These are phyloP conservation scores for Oedothorax gibbosus DNA, from an alignment of 1,140 invertebrate genomes.

Conservation along the genomic window DNA sequence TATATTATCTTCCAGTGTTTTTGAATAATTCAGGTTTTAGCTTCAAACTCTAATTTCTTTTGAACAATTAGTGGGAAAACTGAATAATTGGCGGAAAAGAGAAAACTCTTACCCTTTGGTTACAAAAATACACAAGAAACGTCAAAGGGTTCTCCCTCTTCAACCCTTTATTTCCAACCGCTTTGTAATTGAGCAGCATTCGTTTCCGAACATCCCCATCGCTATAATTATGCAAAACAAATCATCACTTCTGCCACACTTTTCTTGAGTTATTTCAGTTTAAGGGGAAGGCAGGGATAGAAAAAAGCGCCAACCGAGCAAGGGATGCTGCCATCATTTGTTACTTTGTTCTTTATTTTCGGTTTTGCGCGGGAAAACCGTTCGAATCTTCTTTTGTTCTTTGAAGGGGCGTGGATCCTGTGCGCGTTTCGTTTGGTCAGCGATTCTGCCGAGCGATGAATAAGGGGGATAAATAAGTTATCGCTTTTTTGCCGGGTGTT, in stretches of 20 bases:
- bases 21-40: no score
- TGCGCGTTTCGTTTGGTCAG: conserved; percentile 41
- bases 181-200: conserved; percentile 51
- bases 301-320: background rate
- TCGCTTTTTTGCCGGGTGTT: conserved; percentile 5
- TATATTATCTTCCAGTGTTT: no score
- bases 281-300: background rate
- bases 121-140: no score
- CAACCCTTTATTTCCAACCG: conserved; percentile 44
- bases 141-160: no score
- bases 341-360: conserved; percentile 20
- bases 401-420: conserved; percentile 4
- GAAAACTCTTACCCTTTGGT: no score
- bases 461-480: conserved; percentile 14
- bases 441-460: background rate
- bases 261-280: conserved; percentile 30
- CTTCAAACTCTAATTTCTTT: no score
- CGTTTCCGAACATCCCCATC: conserved; percentile 38
- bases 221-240: conserved; percentile 55
- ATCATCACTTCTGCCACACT: background rate
- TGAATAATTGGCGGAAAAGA: no score
- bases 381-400: background rate
- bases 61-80: no score
- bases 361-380: background rate
- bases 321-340: conserved; percentile 37